A percentile compares a stretch with the other conserved stretches of the same genome.
These are phyloP conservation scores for Cephus rjabovi DNA, from an alignment of 2,888 invertebrate species.

Conservation along the genomic window DNA sequence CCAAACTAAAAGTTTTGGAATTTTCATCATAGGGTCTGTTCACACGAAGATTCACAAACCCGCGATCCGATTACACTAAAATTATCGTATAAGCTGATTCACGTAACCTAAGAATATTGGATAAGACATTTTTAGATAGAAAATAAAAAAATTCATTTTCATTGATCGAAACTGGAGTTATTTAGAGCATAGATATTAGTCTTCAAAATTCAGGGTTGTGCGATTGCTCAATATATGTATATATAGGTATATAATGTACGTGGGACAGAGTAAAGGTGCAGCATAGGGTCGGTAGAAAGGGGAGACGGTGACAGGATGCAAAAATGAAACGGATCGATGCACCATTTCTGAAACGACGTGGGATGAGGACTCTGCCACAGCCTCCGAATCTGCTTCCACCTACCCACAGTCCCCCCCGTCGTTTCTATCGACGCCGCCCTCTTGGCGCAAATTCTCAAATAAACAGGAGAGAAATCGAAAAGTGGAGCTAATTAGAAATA, in stretches of 20 bases:
- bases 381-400: slow-evolving; percentile 1
- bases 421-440: slow-evolving; percentile 14
- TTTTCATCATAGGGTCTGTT: neutral
- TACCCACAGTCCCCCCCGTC: neutral
- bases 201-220: no score
- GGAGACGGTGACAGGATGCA: slow-evolving; percentile 22
- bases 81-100: no score
- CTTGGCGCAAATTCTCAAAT: slow-evolving; percentile 32
- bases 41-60: neutral
- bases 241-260: neutral
- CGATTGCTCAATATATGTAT: neutral
- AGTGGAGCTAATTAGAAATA: slow-evolving; percentile 57
- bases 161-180: neutral
- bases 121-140: neutral
- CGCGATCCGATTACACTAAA: no score
- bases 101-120: no score
- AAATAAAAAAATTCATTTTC: neutral
- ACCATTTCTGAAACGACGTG: slow-evolving; percentile 2
- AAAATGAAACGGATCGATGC: slow-evolving; percentile 49
- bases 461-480: slow-evolving; percentile 47
- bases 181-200: no score
- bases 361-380: slow-evolving; percentile 12
- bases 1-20: neutral
- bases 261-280: neutral
- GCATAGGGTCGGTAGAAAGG: neutral